Conservation (phyloP, 2,113 vertebrate genomes). For the Urocynchramus pylzowi region DNA sequence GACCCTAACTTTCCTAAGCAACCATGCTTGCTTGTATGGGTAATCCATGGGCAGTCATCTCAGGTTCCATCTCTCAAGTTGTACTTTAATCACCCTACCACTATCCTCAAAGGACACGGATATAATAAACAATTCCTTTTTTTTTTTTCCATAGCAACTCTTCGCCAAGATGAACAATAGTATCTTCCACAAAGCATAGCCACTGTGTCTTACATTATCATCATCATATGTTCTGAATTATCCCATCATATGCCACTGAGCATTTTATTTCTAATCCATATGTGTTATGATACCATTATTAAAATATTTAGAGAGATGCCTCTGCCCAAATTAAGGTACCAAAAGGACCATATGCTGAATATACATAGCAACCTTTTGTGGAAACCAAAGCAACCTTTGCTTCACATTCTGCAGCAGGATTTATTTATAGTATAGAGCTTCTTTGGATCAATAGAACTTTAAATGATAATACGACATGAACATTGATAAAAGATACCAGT, state of each 20-base stretch:
- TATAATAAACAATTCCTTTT: not conserved
- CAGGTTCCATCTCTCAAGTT: not conserved
- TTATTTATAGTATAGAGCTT: not conserved
- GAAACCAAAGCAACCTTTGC: not conserved
- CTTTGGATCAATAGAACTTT: not conserved
- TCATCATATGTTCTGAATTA: not conserved
- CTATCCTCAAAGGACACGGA: not conserved
- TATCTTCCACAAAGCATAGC: not conserved
- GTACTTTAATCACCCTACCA: not conserved
- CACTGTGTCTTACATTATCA: not conserved
- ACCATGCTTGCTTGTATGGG: not conserved
- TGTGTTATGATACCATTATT: not conserved
- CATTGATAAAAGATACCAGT: not conserved
- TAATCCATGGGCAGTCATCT: not conserved
- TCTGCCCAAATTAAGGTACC: not conserved
- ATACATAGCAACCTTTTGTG: not conserved
- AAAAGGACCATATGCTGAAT: not conserved
- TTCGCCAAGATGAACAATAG: not conserved
- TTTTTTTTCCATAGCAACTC: not conserved
- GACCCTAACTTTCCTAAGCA: not conserved
- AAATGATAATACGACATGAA: not conserved
- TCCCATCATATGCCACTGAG: not conserved
- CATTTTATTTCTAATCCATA: not conserved
- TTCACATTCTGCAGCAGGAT: not conserved
- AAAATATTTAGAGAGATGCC: not conserved